phyloP scores from a whole-genome alignment of 2,797 vertebrate genomes.

The Rhabdophis nuchalis region DNA sequence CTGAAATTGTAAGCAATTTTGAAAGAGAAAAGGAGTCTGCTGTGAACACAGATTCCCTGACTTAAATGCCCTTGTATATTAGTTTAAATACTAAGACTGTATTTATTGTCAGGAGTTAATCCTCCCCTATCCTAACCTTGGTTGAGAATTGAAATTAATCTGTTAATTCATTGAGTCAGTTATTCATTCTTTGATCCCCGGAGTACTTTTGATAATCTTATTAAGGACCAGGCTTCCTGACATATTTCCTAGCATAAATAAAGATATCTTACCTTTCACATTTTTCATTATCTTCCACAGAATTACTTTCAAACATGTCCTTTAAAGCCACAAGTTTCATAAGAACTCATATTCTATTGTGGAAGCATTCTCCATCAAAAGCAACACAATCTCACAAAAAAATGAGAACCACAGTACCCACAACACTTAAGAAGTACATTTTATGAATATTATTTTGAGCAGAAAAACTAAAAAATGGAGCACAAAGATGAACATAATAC shows the following conservation, averaged over 20 bases:
- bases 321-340: background rate
- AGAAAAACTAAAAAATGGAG: background rate
- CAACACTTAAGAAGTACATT: background rate
- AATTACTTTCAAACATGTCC: background rate
- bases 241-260: background rate
- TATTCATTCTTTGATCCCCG: background rate
- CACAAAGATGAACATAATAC: background rate
- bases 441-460: background rate
- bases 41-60: background rate
- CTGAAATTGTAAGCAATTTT: background rate
- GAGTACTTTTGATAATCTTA: background rate
- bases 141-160: background rate
- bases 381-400: background rate
- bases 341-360: background rate
- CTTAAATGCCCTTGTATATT: background rate
- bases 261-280: background rate
- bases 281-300: background rate
- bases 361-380: background rate
- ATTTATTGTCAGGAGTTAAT: background rate
- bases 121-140: background rate
- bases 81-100: background rate
- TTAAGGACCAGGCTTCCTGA: background rate
- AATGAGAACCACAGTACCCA: background rate
- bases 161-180: background rate
- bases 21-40: background rate